Conservation (phyloP, 1,140 invertebrate genomes). For the Drosophila serrata region DNA sequence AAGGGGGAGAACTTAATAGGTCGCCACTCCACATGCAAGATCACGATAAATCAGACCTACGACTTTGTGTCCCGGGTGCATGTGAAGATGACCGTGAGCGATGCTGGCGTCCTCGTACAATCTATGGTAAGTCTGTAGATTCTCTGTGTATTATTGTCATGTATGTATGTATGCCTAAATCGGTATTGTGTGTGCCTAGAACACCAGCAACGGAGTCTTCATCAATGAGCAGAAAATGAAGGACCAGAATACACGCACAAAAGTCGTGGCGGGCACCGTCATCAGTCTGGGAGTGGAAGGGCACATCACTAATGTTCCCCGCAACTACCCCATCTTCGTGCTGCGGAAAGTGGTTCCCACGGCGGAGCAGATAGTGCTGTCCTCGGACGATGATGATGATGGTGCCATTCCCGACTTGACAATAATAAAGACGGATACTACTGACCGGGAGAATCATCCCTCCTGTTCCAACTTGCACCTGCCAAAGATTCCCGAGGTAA, state of each 20-base stretch:
- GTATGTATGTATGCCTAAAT: background rate
- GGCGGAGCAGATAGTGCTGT: constrained; percentile 19
- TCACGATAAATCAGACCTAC: constrained; percentile 28
- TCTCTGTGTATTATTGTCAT: no score
- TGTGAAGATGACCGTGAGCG: constrained; percentile 40
- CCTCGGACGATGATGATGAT: constrained; percentile 22
- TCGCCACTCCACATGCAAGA: constrained; percentile 54
- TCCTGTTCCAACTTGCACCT: constrained; percentile 40
- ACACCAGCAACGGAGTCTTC: constrained; percentile 53
- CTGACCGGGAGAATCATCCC: background rate
- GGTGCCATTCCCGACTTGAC: background rate
- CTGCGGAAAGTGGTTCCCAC: constrained; percentile 26
- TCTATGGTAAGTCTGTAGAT: constrained; percentile 37
- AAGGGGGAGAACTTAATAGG: constrained; percentile 47
- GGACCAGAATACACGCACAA: background rate
- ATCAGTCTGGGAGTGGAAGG: constrained; percentile 53
- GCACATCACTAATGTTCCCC: background rate
- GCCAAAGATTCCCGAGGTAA: constrained; percentile 60
- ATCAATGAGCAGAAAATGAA: constrained; percentile 25
- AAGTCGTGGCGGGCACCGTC: constrained; percentile 17
- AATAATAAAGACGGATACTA: background rate
- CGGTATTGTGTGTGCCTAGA: constrained; percentile 5
- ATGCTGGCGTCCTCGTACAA: constrained; percentile 19
- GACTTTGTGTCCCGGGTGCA: constrained; percentile 57
- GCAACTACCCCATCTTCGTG: constrained; percentile 39